Evolutionary conservation across 2,888 invertebrate genomes (phyloP), one percentile per base, ranked within the genome.

Genomic region (Darwinula stevensoni): DNA sequence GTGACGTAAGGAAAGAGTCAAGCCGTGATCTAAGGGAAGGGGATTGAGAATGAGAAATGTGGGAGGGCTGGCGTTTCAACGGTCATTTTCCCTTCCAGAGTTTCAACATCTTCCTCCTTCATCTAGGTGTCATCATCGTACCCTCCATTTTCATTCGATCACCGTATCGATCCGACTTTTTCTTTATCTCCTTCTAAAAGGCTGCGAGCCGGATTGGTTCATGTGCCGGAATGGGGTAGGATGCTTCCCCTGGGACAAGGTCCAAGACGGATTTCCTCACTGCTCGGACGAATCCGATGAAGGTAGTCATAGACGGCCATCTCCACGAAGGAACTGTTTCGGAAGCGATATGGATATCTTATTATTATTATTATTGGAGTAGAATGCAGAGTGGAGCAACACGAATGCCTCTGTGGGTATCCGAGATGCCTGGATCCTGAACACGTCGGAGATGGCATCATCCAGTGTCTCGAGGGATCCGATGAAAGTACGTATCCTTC

Each of bases 391-490:
- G 41, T 43, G 12, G 42, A 44, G 33, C 50, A 55, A 41, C 49
- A 49, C 37, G 45, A 47, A 34, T 56, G 56, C 38, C 37, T 44
- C 14, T 56, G 55, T 42, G 55, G 55, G 6, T 39, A 42, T 30
- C 52, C 53, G 17, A 42, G 47, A 29, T 56, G 55, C 40, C 44
- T 56, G 33, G 44, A 43, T 30, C 34, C 39, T 27, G 40, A 40
- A 16, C 39, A 43, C 36, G 48, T 51, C 35, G 46, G 47, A 30
- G 47, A 55, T 41, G 53, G 53, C 30, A 39, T 42, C 15, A 42
- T 42, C 28, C 48, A 55, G 41, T 56, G 56, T 39, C 39, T 42
- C 13, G 55, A 56, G 41, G 54, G 53, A 18, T 50, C 50, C 3
- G 54, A 55, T 41, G 55, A 55, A 44, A 45, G 50, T 47, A 37